Base-by-base conservation (phyloP, 2,888 invertebrate species). In the Neoaliturus tenellus region DNA sequence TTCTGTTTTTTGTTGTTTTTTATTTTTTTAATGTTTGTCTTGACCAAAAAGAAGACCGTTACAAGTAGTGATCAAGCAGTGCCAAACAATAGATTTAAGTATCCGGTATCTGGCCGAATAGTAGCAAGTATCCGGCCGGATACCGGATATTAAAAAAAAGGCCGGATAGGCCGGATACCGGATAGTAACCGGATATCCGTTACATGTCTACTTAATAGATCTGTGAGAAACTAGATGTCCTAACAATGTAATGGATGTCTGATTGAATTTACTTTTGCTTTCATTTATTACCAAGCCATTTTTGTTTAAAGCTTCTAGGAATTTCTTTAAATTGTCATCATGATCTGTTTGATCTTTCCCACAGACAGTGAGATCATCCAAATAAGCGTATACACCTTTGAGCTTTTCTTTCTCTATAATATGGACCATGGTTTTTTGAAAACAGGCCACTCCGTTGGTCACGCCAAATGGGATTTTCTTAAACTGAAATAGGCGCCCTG, bases 401-500 rank as follows among this genome's bases (percentile, higher is more conserved):
- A n/a, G 39, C 2, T 23, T 44, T 67, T 81, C 81, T 8, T 41
- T 23, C 28, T 81, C 25, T 25, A 69, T 81, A 17, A 84, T 44
- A n/a, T 33, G 28, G 41, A 82, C 82, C 25, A 85, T 85, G 6
- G 67, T 83, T 31, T 51, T 48, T 35, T 87, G 85, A 39, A 85
- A 86, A 48, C 69, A 33, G 0, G 84, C 23, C 0, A 86, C 85
- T 12, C 85, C 85, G 75, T 87, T 86, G 1, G 84, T 86, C 8
- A 86, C 85, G 0, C 86, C 85, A 82, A 86, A 86, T 12, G 85
- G 83, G 14, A 85, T 82, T 31, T 81, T 71, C 23, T 23, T 33
- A 82, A 85, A 86, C 69, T 86, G 84, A 80, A 80, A 86, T n/a
- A 84, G 75, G 14, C 82, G 55, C 12, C 84, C 81, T 78, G 51